Evolutionary conservation across 2,113 vertebrate species (phyloP), one percentile per base, ranked within the genome.

Genomic region (Cepphus grylle): DNA sequence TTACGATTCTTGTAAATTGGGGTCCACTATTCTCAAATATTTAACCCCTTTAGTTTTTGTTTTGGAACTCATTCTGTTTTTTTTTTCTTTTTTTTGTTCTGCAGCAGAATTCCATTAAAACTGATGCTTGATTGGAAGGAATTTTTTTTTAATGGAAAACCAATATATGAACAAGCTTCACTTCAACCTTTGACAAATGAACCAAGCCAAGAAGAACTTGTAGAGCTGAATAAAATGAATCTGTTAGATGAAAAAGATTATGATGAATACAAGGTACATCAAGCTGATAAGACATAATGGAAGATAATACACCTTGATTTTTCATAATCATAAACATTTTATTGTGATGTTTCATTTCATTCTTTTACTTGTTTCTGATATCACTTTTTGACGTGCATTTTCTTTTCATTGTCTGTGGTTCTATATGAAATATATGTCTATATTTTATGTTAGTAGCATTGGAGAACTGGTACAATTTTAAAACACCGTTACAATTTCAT

Each of bases 41-140:
- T 12, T 81, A 67, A n/a, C 10, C 8, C 2, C 4, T 47, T n/a
- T 65, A 55, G 29, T 53, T 92, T 81, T 83, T 45, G 6, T 3
- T 56, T 90, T 67, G 25, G 10, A 77, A 56, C 16, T 49, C 0
- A 8, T 58, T 94, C 34, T 40, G 43, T 72, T 55, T n/a, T 47
- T 9, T 4, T 9, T 4, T n/a, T n/a, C 13, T 7, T 27, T 23
- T 22, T 81, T 84, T 91, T 71, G 82, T 92, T 59, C 32, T 95
- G 40, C 93, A 99, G 99, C 94, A 81, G 96, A 88, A 98, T 99
- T 97, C 99, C 99, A 69, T 53, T 63, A 49, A 99, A 99, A 96
- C 27, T 98, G 96, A 98, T 99, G 97, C 93, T 93, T 85, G 99
- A 99, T 86, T 99, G 99, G 99, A 99, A 99, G 97, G 99, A 99